phyloP scores from a whole-genome alignment of 2,888 invertebrate genomes.

The Drosophila paracracens region DNA sequence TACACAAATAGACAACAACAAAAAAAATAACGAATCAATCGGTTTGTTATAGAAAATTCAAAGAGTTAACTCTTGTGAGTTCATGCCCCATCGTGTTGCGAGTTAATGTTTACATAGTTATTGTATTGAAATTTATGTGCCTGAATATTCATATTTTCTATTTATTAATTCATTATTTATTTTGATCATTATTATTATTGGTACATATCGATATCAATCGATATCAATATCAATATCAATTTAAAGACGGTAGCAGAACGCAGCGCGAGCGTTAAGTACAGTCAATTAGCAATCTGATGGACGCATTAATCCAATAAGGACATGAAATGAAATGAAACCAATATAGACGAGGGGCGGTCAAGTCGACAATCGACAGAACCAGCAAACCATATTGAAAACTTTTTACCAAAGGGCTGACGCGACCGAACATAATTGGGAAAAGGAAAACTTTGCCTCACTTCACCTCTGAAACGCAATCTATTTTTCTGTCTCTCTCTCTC shows the following conservation, averaged over 20 bases:
- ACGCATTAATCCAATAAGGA: constrained; percentile 74
- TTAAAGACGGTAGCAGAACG: constrained; percentile 5
- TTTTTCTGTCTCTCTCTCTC: not conserved
- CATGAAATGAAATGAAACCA: constrained; percentile 61
- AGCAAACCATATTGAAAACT: constrained; percentile 44
- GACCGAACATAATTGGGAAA: constrained; percentile 48
- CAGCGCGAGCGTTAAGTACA: constrained; percentile 56
- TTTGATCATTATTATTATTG: not conserved
- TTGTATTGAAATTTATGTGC: not conserved
- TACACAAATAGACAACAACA: not conserved
- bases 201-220: not conserved
- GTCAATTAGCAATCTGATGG: constrained; percentile 71
- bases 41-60: not conserved
- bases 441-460: constrained; percentile 10
- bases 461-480: not conserved
- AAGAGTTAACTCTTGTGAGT: not conserved
- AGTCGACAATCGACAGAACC: constrained; percentile 19
- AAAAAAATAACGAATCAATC: not conserved
- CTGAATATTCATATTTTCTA: not conserved
- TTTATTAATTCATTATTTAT: not conserved
- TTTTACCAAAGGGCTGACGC: constrained; percentile 29
- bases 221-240: not conserved
- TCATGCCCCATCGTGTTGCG: not conserved
- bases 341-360: constrained; percentile 54
- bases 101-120: not conserved